Evolutionary conservation across 1,140 invertebrate genomes (phyloP).

Genomic region (Drosophila repletoides): DNA sequence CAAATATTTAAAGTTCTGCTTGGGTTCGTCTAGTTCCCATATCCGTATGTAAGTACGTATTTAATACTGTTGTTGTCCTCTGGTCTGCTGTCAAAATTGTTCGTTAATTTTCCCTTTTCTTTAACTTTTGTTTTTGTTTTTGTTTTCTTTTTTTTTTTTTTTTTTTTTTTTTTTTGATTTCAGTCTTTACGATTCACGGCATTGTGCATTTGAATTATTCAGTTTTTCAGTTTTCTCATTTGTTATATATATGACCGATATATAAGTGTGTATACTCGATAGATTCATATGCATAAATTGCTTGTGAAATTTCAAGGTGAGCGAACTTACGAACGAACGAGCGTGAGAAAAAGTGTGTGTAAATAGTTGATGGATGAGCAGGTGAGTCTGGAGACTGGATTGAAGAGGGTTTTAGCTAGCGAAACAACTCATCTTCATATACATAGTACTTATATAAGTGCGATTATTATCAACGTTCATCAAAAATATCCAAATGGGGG

Average conservation of each 20-base stretch:
- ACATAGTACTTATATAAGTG: constrained; percentile 34
- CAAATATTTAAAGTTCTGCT: no score
- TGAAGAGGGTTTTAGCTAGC: background rate
- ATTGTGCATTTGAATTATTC: constrained; percentile 78
- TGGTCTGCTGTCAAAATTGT: constrained; percentile 32
- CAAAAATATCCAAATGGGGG: constrained; percentile 35
- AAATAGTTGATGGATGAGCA: constrained; percentile 32
- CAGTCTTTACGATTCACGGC: constrained; percentile 82
- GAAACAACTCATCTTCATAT: constrained; percentile 6
- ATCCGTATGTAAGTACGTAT: constrained; percentile 11
- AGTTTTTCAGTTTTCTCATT: constrained; percentile 47
- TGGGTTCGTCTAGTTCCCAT: constrained; percentile 7
- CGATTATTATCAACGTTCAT: constrained; percentile 45
- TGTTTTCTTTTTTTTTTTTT: constrained; percentile 31
- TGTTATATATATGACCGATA: constrained; percentile 56
- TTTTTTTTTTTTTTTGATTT: constrained; percentile 58
- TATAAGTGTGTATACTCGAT: constrained; percentile 39
- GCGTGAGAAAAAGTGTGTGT: constrained; percentile 40
- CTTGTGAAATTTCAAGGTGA: constrained; percentile 46
- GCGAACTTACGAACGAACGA: constrained; percentile 36
- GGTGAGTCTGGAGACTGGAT: background rate
- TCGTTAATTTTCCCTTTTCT: constrained; percentile 1
- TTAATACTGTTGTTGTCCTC: constrained; percentile 26
- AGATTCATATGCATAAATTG: constrained; percentile 32
- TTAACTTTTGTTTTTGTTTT: constrained; percentile 33